Conservation (phyloP, 2,113 vertebrate species). For the Triplophysa dalaica region DNA sequence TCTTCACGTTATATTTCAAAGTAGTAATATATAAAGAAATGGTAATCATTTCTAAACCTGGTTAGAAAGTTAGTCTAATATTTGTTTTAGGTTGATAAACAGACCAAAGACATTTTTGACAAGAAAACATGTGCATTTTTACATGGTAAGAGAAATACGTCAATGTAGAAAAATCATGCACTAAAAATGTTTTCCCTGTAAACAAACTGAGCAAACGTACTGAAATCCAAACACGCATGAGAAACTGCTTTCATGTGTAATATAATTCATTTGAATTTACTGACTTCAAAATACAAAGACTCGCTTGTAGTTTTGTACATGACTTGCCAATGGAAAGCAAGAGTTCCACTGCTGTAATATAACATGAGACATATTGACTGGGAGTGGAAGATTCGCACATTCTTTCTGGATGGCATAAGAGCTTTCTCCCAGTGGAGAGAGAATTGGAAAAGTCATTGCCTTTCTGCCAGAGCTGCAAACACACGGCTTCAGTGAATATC, state of each 20-base stretch:
- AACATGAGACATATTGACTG: slow-evolving; percentile 35
- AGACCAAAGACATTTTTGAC: no score
- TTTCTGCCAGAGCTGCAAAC: slow-evolving; percentile 41
- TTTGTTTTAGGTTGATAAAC: no score
- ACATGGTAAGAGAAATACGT: no score
- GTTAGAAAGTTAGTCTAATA: no score
- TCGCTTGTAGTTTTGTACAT: slow-evolving; percentile 6
- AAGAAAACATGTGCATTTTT: no score
- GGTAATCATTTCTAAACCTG: background rate
- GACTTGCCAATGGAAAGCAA: background rate
- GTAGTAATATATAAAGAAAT: background rate
- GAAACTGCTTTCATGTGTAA: background rate
- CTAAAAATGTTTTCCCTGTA: no score
- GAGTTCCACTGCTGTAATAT: slow-evolving; percentile 10
- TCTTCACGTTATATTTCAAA: no score
- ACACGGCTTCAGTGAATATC: slow-evolving; percentile 24
- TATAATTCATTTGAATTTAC: background rate
- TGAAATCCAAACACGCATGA: background rate
- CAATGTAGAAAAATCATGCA: no score
- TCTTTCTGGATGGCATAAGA: slow-evolving; percentile 72
- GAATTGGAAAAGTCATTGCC: slow-evolving; percentile 64
- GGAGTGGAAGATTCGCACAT: slow-evolving; percentile 61
- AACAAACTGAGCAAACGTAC: background rate
- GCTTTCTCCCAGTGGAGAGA: slow-evolving; percentile 34
- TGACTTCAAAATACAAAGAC: slow-evolving; percentile 24